Evolutionary conservation across 2,113 vertebrate genomes (phyloP).

Genomic region (Willisornis vidua): DNA sequence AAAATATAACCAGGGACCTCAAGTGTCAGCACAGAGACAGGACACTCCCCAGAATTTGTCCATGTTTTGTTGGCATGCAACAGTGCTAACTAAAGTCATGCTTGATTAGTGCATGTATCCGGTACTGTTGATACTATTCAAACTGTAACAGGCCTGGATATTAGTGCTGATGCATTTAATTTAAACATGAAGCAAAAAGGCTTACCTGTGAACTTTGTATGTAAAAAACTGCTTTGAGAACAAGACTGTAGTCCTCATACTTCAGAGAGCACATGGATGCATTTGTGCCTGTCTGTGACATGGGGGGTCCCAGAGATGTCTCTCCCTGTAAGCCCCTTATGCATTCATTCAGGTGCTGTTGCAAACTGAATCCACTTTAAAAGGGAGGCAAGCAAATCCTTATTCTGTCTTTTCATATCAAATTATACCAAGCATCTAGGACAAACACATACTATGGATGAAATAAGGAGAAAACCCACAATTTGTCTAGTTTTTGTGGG

Average conservation of each 20-base stretch:
- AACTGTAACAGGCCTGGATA: neutral
- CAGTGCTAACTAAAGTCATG: neutral
- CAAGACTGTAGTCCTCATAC: neutral
- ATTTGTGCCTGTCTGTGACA: fast-evolving
- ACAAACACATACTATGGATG: neutral
- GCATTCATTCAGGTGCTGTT: neutral
- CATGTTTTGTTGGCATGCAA: neutral
- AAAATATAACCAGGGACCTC: neutral
- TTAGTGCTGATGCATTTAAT: neutral
- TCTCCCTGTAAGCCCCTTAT: neutral
- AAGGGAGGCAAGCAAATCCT: neutral
- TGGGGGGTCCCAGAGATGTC: neutral
- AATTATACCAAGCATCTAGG: neutral
- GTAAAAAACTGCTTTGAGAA: neutral
- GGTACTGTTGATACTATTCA: neutral
- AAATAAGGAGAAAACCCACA: neutral
- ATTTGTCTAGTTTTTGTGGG: neutral
- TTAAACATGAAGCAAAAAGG: neutral
- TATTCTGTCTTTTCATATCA: neutral
- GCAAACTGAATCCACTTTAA: neutral
- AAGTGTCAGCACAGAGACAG: neutral
- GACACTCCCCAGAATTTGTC: neutral
- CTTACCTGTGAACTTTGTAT: neutral
- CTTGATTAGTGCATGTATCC: neutral
- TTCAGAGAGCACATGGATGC: neutral